These are phyloP conservation scores for Cephalopholis sonnerati DNA, from an alignment of 2,113 vertebrate species.

Conservation along the genomic window DNA sequence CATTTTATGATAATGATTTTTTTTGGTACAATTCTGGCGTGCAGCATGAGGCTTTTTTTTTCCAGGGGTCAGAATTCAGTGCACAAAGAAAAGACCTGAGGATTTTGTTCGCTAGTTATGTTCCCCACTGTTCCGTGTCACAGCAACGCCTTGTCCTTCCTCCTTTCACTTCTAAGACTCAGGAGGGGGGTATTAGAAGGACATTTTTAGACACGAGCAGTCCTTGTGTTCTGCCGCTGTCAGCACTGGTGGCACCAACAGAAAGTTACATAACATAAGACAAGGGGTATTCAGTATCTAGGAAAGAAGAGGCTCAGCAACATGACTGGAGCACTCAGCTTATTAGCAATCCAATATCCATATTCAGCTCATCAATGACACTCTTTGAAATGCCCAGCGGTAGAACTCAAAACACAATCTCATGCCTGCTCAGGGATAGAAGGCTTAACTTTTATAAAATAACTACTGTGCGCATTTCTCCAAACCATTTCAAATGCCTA, in stretches of 20 bases:
- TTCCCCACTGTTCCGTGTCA: slow-evolving; percentile 51
- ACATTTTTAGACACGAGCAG: slow-evolving; percentile 72
- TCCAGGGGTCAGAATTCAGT: slow-evolving; percentile 17
- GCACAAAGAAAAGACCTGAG: slow-evolving; percentile 32
- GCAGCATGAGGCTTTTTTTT: not conserved
- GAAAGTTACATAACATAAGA: slow-evolving; percentile 67
- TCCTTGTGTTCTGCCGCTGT: slow-evolving; percentile 78
- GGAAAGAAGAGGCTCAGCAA: slow-evolving; percentile 60
- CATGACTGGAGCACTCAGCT: slow-evolving; percentile 49
- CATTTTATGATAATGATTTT: not conserved
- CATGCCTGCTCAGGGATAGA: slow-evolving; percentile 4
- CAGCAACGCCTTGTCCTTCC: slow-evolving; percentile 64
- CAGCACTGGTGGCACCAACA: slow-evolving; percentile 74
- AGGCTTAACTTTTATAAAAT: slow-evolving; percentile 33
- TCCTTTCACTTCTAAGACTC: slow-evolving; percentile 67
- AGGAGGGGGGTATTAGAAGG: slow-evolving; percentile 60
- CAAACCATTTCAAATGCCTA: slow-evolving; percentile 37
- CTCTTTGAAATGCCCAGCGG: slow-evolving; percentile 25
- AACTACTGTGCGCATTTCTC: slow-evolving; percentile 1
- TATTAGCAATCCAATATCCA: slow-evolving; percentile 58
- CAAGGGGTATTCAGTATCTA: slow-evolving; percentile 66
- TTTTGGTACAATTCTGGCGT: not conserved
- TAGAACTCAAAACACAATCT: slow-evolving; percentile 4
- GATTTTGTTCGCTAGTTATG: slow-evolving; percentile 43
- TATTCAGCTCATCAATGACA: slow-evolving; percentile 43